Evolutionary conservation across 2,888 invertebrate genomes (phyloP), one percentile per base, ranked within the genome.

Genomic region (Diachrysia chrysitis): DNA sequence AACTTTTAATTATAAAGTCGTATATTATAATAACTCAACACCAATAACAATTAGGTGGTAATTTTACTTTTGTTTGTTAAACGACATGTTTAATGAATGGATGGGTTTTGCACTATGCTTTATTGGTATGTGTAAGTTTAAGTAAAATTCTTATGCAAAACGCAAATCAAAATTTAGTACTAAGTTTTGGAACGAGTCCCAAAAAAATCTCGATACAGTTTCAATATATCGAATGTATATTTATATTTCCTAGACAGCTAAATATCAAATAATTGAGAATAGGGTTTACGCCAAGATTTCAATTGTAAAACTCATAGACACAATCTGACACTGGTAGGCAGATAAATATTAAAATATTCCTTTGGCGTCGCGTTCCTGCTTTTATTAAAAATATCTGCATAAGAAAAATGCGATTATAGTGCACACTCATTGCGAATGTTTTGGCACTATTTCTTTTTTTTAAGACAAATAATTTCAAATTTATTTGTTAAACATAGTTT

Each of bases 211-310:
- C 21, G 42, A 37, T 14, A 21, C 32, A n/a, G 19, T 62, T 59
- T 48, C 56, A 51, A 32, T 56, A 57, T 37, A n/a, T 60, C 59
- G 42, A 70, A 73, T 73, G 70, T 73, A 70, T 63, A 53, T 63
- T 73, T 73, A 73, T 66, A 70, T 58, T 32, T 66, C 62, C 70
- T 59, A 53, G 16, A 53, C 59, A 66, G 53, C 48, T 66, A 73
- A 70, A 66, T 73, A 73, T 60, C 66, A n/a, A 70, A 66, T 73
- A 73, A 73, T 73, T 73, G 59, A 70, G 66, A 66, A 63, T 66
- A 70, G 73, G 73, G 59, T 58, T 59, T 58, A 59, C 14, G 66
- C 73, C 73, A 73, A 73, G 56, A 59, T 58, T 32, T 29, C 62
- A 48, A 73, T 66, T 73, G 66, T 62, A 25, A 54, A 48, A 37